These are phyloP conservation scores for Ursus arctos DNA, from an alignment of 2,113 vertebrate species.

Conservation along the genomic window DNA sequence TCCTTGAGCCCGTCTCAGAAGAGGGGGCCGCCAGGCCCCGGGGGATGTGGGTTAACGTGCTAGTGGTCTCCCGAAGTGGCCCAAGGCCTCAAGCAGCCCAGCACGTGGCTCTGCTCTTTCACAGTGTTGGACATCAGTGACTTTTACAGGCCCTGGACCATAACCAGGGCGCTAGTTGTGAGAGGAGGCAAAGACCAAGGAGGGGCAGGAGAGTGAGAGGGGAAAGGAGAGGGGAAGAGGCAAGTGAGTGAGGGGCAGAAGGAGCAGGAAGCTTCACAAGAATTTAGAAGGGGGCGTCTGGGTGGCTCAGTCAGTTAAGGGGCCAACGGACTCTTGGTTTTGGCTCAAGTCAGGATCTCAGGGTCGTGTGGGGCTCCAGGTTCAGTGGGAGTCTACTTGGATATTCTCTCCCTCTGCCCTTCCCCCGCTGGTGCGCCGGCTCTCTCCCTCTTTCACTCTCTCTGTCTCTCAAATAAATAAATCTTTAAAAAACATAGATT, in stretches of 20 bases:
- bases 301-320: not conserved
- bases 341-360: not conserved
- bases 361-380: not conserved
- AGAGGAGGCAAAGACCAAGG: too few relatives aligned
- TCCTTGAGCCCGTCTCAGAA: not conserved
- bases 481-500: too few relatives aligned
- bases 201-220: not conserved
- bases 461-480: too few relatives aligned
- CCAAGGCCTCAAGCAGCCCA: accelerated
- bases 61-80: not conserved
- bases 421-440: accelerated
- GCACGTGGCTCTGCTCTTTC: not conserved
- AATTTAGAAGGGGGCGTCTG: not conserved
- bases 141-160: not conserved
- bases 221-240: not conserved
- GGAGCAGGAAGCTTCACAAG: not conserved
- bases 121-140: not conserved
- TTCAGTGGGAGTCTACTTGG: too few relatives aligned
- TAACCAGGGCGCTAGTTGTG: not conserved
- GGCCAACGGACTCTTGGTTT: not conserved
- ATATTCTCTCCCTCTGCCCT: too few relatives aligned
- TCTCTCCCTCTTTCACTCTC: too few relatives aligned
- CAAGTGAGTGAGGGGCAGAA: not conserved
- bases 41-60: accelerated
- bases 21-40: accelerated